phyloP scores from a whole-genome alignment of 2,113 vertebrate species.

The Propithecus coquereli region DNA sequence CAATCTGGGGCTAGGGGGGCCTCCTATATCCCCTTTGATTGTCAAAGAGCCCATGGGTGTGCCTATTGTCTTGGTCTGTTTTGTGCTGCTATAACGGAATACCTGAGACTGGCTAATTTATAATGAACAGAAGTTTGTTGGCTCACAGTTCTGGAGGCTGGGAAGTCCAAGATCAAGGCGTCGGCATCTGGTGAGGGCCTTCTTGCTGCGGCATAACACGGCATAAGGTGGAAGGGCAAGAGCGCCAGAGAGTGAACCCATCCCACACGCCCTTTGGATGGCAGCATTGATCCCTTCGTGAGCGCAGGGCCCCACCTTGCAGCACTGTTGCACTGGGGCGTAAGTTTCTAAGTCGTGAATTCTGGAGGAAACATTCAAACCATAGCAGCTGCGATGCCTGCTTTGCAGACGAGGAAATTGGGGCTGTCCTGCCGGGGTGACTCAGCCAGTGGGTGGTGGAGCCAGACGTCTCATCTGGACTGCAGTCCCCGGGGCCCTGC shows the following conservation, averaged over 20 bases:
- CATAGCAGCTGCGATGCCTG: not conserved
- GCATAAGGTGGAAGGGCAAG: not conserved
- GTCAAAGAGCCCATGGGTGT: not conserved
- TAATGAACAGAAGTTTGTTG: not conserved
- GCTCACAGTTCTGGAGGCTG: not conserved
- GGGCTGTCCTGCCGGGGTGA: not conserved
- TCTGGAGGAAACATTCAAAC: not conserved
- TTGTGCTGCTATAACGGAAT: not conserved
- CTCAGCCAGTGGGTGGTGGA: not conserved
- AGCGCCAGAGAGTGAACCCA: not conserved
- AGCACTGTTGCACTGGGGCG: not conserved
- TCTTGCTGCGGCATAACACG: not conserved
- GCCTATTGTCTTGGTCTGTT: not conserved
- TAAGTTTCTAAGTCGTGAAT: not conserved
- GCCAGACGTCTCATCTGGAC: not conserved
- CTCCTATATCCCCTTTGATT: not conserved
- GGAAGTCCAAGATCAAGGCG: fast-evolving
- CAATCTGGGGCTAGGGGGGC: not conserved
- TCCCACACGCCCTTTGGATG: not conserved
- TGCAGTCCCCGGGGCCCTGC: too few relatives aligned
- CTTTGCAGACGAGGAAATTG: not conserved
- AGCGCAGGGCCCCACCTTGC: not conserved
- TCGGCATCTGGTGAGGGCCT: not conserved
- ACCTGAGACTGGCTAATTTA: not conserved
- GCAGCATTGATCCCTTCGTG: not conserved